phyloP scores from a whole-genome alignment of 37 sponge, comb jelly and placozoan genomes.

The Ianthella basta region DNA sequence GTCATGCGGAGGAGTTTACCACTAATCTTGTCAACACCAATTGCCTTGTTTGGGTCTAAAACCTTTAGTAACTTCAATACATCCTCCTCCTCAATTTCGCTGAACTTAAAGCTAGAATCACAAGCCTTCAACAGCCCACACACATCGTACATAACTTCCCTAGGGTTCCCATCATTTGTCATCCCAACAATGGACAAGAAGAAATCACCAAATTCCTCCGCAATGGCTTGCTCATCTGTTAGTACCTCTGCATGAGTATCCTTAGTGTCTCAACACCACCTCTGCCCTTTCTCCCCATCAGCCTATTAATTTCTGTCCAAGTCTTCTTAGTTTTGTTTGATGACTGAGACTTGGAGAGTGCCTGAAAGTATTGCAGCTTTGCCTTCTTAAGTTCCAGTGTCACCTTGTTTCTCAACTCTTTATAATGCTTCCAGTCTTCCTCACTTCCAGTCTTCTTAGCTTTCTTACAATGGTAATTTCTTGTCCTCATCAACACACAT shows the following conservation, averaged over 20 bases:
- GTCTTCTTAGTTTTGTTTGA: conserved; percentile 9
- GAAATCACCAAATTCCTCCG: conserved; percentile 17
- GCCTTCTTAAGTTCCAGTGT: not conserved
- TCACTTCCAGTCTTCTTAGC: not conserved
- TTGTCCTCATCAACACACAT: not conserved
- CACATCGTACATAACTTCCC: not conserved
- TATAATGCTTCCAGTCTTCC: conserved; percentile 9
- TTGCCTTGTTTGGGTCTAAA: conserved; percentile 27
- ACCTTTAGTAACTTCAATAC: conserved; percentile 10
- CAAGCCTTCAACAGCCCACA: not conserved
- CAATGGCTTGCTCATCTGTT: conserved; percentile 2
- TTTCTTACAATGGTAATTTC: conserved; percentile 9
- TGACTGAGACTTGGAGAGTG: not conserved
- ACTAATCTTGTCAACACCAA: not conserved
- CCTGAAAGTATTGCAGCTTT: conserved; percentile 22
- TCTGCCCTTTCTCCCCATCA: conserved; percentile 24
- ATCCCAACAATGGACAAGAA: conserved; percentile 2
- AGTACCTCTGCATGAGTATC: too few species aligned
- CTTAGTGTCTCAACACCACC: not conserved
- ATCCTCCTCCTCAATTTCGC: conserved; percentile 20
- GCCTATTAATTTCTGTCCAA: conserved; percentile 26
- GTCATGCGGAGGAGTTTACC: not conserved
- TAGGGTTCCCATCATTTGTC: not conserved
- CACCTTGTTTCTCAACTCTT: not conserved
- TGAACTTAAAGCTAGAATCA: not conserved